Conservation (phyloP, 2,113 vertebrate species). For the Oxygymnocypris stewartii region DNA sequence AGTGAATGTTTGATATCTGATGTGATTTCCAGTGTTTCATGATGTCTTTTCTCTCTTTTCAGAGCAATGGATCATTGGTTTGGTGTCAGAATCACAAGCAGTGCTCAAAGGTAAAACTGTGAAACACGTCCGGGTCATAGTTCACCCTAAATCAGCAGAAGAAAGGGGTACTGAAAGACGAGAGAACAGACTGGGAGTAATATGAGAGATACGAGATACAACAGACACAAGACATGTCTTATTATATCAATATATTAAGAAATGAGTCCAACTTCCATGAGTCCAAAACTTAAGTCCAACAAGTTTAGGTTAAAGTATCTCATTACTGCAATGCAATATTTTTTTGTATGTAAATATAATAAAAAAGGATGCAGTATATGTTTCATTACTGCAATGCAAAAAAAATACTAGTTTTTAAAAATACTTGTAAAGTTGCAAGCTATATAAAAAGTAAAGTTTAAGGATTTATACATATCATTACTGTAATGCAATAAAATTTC, state of each 20-base stretch:
- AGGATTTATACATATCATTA: neutral
- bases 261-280: neutral
- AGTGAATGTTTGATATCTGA: neutral
- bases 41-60: constrained; percentile 46
- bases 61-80: constrained; percentile 94
- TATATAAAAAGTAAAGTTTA: neutral
- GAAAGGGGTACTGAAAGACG: neutral
- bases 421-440: neutral
- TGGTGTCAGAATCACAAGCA: constrained; percentile 99
- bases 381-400: too few species aligned
- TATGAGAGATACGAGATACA: too few species aligned
- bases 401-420: neutral
- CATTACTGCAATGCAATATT: neutral
- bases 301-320: neutral
- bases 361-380: too few species aligned
- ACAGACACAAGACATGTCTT: neutral
- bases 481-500: neutral
- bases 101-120: constrained; percentile 89
- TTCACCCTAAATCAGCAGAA: neutral
- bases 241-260: neutral
- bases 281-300: neutral
- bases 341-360: too few species aligned
- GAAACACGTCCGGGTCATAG: neutral
- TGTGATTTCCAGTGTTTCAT: neutral
- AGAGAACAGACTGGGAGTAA: neutral